Percentiles rank a stretch among this genome's conserved stretches.
phyloP scores from a whole-genome alignment of 2,113 vertebrate species.

The Sinocyclocheilus anshuiensis region DNA sequence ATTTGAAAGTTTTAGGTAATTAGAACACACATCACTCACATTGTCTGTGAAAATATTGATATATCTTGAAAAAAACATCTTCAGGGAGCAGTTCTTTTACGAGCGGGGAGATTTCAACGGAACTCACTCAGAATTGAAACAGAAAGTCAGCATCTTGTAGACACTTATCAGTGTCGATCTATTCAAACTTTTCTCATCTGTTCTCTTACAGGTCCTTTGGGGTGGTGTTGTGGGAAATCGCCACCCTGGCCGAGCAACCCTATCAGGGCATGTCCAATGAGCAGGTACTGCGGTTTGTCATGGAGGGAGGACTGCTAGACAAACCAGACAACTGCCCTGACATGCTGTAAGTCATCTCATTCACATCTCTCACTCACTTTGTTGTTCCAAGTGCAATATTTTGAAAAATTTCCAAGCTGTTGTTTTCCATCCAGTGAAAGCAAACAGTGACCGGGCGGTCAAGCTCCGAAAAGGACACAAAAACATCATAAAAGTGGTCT shows the following conservation, averaged over 20 bases:
- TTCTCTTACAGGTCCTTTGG: constrained; percentile 87
- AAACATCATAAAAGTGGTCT: neutral
- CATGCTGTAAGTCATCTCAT: constrained; percentile 85
- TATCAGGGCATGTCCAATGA: constrained; percentile 99
- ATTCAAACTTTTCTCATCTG: neutral
- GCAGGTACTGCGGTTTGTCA: constrained; percentile 97
- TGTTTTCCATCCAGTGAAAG: neutral
- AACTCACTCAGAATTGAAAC: neutral
- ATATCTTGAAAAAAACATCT: neutral
- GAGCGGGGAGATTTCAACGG: neutral
- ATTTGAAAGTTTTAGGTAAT: neutral
- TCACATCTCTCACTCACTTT: neutral
- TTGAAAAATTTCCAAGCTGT: neutral
- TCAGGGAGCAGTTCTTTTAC: neutral
- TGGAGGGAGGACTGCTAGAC: constrained; percentile 96
- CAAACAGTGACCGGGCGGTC: neutral
- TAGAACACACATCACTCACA: neutral
- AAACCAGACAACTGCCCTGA: constrained; percentile 95
- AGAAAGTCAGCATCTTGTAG: neutral
- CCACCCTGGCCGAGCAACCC: constrained; percentile 92
- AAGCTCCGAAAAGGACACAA: neutral
- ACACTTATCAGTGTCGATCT: neutral
- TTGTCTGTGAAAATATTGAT: neutral
- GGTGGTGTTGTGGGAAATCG: constrained; percentile 96
- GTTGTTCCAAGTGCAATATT: neutral